Evolutionary conservation across 2,797 vertebrate genomes (phyloP).

Genomic region (Threskiornis aethiopicus): DNA sequence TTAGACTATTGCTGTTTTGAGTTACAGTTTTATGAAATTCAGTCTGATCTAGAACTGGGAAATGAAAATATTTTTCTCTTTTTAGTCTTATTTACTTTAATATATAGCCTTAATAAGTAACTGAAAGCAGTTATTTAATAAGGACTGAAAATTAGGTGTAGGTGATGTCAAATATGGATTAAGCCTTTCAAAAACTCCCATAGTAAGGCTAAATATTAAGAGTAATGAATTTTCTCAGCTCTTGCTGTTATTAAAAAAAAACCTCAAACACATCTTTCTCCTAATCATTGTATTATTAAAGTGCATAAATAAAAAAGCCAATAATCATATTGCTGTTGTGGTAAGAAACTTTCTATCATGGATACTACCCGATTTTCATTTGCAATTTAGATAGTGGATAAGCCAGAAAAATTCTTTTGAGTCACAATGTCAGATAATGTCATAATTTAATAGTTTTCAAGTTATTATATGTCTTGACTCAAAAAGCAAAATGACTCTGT

Average conservation of each 20-base stretch:
- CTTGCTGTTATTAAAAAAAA: slow-evolving; percentile 16
- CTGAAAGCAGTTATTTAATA: slow-evolving; percentile 40
- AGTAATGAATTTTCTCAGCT: slow-evolving; percentile 18
- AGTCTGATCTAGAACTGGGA: background rate
- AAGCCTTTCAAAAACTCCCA: background rate
- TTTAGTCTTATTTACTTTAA: slow-evolving; percentile 19
- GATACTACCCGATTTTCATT: background rate
- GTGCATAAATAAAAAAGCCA: background rate
- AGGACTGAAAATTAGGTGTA: slow-evolving; percentile 21
- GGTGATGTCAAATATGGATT: slow-evolving; percentile 22
- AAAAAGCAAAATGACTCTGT: background rate
- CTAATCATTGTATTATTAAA: slow-evolving; percentile 30
- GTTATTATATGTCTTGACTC: background rate
- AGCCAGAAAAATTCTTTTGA: background rate
- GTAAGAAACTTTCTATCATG: background rate
- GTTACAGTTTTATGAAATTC: background rate
- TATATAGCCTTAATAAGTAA: slow-evolving; percentile 43
- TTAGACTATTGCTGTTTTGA: background rate
- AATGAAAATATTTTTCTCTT: background rate
- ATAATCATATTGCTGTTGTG: background rate
- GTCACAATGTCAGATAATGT: background rate
- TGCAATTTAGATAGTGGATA: background rate
- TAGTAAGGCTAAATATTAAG: slow-evolving; percentile 26
- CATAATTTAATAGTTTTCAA: background rate
- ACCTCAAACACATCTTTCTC: background rate